Evolutionary conservation across 2,113 vertebrate species (phyloP), one percentile per base, ranked within the genome.

Genomic region (Typhlomys cinereus): DNA sequence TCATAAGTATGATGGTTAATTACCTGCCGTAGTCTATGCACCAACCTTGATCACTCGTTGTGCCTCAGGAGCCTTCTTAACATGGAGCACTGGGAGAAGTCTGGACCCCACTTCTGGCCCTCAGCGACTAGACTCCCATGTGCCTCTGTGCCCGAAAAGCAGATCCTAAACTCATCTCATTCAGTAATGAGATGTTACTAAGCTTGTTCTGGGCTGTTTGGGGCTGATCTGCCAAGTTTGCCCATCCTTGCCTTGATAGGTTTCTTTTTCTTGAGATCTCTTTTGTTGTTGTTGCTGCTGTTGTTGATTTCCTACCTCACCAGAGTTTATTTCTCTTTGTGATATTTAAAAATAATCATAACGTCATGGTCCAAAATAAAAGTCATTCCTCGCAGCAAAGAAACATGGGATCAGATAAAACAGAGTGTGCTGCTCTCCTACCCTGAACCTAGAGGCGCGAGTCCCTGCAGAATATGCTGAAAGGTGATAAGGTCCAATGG

Each of bases 371-470:
- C 52, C 3, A 75, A 74, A 46, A 85, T 69, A 29, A 94, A 80
- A 39, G 46, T 52, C 74, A 85, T 44, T 70, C 17, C 34, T 62
- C 75, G 44, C 5, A 85, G 48, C 66, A 89, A 39, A 96, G 82
- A 96, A 88, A 79, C 27, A 7, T 88, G 13, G 36, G 86, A 54
- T 78, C 76, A 69, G 67, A 87, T 85, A 76, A 66, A 85, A 62
- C 10, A 20, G 89, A 93, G 48, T 50, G n/a, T 4, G 39, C 86
- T 79, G 17, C 91, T 95, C 82, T 88, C 46, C 71, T 94, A 23
- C 71, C 71, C 21, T 74, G 79, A 76, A 48, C 18, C 83, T 31
- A 48, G 36, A 39, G 70, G 31, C 48, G 54, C 0, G 50, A n/a
- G 25, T 62, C 70, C 66, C 61, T 73, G 31, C 36, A 61, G 79